phyloP scores from a whole-genome alignment of 37 sponge, comb jelly and placozoan genomes.

The Chondrosia reniformis region DNA sequence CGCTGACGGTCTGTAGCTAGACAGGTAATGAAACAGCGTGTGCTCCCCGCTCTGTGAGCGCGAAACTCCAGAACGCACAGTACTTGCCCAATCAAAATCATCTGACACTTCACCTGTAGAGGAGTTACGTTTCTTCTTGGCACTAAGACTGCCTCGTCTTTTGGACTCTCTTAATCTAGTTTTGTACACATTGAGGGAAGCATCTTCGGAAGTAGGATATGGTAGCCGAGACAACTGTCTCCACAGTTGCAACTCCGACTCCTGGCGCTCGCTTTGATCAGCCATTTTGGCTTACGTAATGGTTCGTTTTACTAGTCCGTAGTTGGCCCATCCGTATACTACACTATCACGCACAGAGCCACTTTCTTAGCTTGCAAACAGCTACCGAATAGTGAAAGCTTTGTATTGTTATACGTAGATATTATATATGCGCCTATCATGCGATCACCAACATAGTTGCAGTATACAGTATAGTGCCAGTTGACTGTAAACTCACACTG shows the following conservation, averaged over 20 bases:
- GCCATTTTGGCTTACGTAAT: neutral
- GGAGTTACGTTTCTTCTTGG: neutral
- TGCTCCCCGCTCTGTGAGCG: conserved; percentile 3
- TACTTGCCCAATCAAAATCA: conserved; percentile 12
- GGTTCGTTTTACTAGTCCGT: neutral
- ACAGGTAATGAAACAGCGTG: neutral
- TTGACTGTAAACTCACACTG: no score
- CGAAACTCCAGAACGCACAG: neutral
- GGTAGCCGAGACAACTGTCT: neutral
- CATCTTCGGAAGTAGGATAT: neutral
- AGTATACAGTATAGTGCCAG: no score
- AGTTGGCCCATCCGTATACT: no score
- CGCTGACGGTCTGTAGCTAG: neutral
- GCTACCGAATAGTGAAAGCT: no score
- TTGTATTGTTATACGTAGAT: no score
- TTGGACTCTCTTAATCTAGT: neutral
- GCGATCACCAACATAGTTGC: no score
- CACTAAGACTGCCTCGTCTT: neutral
- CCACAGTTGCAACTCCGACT: neutral
- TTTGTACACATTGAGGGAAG: neutral
- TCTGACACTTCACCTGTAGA: conserved; percentile 3
- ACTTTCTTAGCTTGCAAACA: no score
- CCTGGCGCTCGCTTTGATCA: neutral
- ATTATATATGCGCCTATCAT: no score
- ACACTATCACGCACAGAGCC: no score